Percentiles rank a stretch among this genome's conserved stretches.
Conservation (phyloP, 2,888 invertebrate genomes). For the Epicampocera succincta region DNA sequence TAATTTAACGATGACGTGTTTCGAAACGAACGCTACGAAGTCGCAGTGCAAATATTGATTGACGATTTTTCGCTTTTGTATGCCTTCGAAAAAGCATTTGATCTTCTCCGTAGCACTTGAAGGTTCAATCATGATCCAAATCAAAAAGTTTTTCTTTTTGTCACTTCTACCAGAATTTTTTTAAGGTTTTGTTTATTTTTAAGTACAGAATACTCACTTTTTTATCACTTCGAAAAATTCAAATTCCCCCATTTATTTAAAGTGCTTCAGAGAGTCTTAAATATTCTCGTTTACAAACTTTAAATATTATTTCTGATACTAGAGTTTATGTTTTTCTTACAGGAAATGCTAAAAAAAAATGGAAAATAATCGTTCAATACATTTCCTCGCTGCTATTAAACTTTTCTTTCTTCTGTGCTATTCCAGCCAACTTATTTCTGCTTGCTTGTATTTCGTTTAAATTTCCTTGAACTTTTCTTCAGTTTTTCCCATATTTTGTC, state of each 20-base stretch:
- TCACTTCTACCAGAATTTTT: background rate
- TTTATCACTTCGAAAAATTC: background rate
- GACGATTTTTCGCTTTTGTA: no score
- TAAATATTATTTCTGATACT: conserved; percentile 2
- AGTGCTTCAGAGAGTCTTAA: conserved; percentile 8
- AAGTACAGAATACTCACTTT: background rate
- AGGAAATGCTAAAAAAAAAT: conserved; percentile 25
- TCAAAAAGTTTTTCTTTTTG: no score
- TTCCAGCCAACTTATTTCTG: conserved; percentile 25
- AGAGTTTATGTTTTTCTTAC: background rate
- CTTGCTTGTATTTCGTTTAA: conserved; percentile 36
- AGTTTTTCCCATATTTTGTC: conserved; percentile 25
- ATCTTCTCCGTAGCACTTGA: no score
- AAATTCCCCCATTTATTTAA: conserved; percentile 9
- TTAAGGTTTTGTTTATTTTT: background rate
- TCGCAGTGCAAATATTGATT: no score
- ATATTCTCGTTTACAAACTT: conserved; percentile 2
- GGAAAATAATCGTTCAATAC: conserved; percentile 59
- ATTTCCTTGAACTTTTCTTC: conserved; percentile 50
- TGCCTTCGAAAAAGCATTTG: no score
- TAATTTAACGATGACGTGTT: no score
- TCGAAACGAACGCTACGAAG: no score
- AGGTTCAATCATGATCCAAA: no score
- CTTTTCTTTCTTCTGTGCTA: conserved; percentile 4
- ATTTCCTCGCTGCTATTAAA: conserved; percentile 39